Base-by-base conservation (phyloP, 2,888 invertebrate genomes). In the Melanostoma mellinum region DNA sequence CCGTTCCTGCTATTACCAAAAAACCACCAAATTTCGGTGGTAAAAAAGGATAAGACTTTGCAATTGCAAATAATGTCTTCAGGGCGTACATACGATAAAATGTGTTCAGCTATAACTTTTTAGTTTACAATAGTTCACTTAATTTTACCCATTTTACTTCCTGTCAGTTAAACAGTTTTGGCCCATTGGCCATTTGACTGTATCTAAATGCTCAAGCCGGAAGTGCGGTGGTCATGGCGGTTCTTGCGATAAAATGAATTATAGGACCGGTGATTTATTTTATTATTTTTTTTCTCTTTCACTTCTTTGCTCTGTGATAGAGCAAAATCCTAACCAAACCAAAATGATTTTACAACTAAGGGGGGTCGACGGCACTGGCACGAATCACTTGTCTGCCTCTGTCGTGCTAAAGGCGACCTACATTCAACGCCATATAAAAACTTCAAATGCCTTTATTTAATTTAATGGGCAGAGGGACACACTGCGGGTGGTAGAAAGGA, bases 401-500 rank as follows among this genome's bases (percentile, higher is more conserved):
- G 32, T 55, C 53, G 71, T 48, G 55, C 36, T 10, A 36, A 52
- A 36, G 53, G 46, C 74, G 74, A 84, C 78, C 79, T 68, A 79
- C 10, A 79, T 79, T 75, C 56, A 1, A 40, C 55, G 53, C 6
- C 50, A 38, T 9, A 4, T 30, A 40, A 60, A 35, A 63, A 61
- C 61, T 46, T 42, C 30, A 38, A 73, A 77, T 78, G 63, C 48
- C 50, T 79, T 79, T 67, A 74, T 84, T 74, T 74, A 67, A 79
- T 84, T 84, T 74, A 74, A 35, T 71, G 60, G 58, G 44, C 6
- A 38, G 4, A 30, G 40, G 48, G 53, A 69, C 30, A 60, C 35
- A 36, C 42, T 56, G 35, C 50, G 50, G 6, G 33, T 36, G 10
- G 32, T 35, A 6, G 46, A 63, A 30, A 33, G 61, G 55, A 68